A percentile compares a stretch with the other conserved stretches of the same genome.
phyloP scores from a whole-genome alignment of 2,113 vertebrate genomes.

The Pangasianodon gigas region DNA sequence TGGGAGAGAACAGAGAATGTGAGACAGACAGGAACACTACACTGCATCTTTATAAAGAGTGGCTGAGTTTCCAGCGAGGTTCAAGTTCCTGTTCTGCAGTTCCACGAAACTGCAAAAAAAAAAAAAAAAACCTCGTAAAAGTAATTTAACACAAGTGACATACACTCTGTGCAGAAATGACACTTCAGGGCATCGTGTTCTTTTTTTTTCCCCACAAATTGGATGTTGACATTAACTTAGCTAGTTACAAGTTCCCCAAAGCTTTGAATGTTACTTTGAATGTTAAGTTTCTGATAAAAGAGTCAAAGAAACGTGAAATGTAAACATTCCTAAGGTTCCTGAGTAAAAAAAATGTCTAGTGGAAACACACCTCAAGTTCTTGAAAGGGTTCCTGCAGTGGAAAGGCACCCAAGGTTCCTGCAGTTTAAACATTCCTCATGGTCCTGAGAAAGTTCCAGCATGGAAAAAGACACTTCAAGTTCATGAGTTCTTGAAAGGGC shows the following conservation, averaged over 20 bases:
- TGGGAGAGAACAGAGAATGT: neutral
- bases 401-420: neutral
- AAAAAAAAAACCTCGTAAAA: neutral
- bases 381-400: neutral
- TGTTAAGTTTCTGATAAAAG: neutral
- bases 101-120: neutral
- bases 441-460: neutral
- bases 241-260: neutral
- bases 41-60: neutral
- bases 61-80: too few relatives aligned
- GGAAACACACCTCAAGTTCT: neutral
- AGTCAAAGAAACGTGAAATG: neutral
- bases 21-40: neutral
- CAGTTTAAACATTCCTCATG: neutral
- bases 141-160: neutral
- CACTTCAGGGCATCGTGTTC: too few relatives aligned
- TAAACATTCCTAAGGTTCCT: neutral
- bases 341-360: neutral
- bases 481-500: neutral
- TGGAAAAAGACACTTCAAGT: neutral
- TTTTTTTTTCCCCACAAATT: too few relatives aligned
- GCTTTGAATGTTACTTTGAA: neutral
- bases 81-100: neutral
- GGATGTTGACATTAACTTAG: neutral
- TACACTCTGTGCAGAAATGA: neutral